A percentile compares a stretch with the other conserved stretches of the same genome.
phyloP scores from a whole-genome alignment of 2,797 vertebrate species.

The Harpagifer antarcticus region DNA sequence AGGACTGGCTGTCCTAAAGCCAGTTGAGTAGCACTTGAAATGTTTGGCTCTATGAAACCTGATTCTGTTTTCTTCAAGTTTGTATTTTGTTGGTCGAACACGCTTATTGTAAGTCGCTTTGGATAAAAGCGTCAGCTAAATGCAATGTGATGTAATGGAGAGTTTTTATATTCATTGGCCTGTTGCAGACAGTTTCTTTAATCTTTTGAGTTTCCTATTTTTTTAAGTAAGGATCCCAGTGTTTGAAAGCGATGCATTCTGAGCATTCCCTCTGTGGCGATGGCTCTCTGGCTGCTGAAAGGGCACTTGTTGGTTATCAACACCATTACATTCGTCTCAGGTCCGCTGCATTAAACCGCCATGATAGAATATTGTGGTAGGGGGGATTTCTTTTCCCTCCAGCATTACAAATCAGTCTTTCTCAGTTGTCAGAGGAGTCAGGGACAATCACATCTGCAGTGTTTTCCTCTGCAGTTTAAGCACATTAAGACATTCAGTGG shows the following conservation, averaged over 20 bases:
- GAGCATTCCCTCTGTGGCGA: neutral
- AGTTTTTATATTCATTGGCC: neutral
- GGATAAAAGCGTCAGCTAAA: no score
- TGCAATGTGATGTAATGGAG: no score
- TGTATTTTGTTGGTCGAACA: no score
- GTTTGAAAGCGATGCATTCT: conserved; percentile 5
- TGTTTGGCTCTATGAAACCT: no score
- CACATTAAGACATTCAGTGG: conserved; percentile 36
- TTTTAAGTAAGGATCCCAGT: neutral
- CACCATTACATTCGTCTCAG: conserved; percentile 49
- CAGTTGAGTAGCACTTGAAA: no score
- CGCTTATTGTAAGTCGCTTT: no score
- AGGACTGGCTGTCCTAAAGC: no score
- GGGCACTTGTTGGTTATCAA: conserved; percentile 49
- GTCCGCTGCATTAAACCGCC: conserved; percentile 22
- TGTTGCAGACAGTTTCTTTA: neutral
- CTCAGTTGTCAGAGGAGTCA: conserved; percentile 21
- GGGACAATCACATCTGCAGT: conserved; percentile 45
- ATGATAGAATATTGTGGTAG: conserved; percentile 35
- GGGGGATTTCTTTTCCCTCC: conserved; percentile 33
- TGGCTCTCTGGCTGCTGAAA: conserved; percentile 28
- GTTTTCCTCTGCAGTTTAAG: conserved; percentile 38
- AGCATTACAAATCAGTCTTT: conserved; percentile 41
- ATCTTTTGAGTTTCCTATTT: neutral
- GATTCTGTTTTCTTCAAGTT: no score